Conservation (phyloP, 2,888 invertebrate genomes). For the Aporophyla lueneburgensis region DNA sequence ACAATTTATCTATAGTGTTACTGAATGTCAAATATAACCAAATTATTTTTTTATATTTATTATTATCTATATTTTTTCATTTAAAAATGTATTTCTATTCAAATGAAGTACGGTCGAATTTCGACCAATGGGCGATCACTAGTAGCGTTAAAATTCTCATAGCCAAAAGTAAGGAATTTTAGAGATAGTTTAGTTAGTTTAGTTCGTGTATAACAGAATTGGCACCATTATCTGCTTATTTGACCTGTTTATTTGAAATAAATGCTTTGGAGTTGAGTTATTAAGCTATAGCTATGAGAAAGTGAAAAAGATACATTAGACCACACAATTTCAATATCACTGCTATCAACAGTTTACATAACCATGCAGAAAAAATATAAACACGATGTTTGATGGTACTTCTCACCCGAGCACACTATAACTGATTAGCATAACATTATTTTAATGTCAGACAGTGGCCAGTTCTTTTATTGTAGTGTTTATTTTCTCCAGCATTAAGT, state of each 20-base stretch:
- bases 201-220: no score
- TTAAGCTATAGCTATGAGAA: background rate
- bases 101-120: no score
- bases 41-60: no score
- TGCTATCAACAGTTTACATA: constrained; percentile 53
- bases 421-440: constrained; percentile 58
- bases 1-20: no score
- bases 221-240: background rate
- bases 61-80: no score
- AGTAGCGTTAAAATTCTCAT: no score
- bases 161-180: no score
- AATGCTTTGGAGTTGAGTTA: background rate
- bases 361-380: constrained; percentile 55
- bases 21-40: no score
- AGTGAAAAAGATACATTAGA: constrained; percentile 23
- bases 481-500: constrained; percentile 60
- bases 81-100: no score
- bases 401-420: constrained; percentile 54
- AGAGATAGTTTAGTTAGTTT: no score
- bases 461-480: constrained; percentile 56
- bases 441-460: constrained; percentile 60
- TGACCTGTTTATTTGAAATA: background rate
- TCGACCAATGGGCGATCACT: no score
- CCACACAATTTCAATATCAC: constrained; percentile 36
- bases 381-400: constrained; percentile 61